phyloP scores from a whole-genome alignment of 2,113 vertebrate genomes.

The Stercorarius parasiticus region DNA sequence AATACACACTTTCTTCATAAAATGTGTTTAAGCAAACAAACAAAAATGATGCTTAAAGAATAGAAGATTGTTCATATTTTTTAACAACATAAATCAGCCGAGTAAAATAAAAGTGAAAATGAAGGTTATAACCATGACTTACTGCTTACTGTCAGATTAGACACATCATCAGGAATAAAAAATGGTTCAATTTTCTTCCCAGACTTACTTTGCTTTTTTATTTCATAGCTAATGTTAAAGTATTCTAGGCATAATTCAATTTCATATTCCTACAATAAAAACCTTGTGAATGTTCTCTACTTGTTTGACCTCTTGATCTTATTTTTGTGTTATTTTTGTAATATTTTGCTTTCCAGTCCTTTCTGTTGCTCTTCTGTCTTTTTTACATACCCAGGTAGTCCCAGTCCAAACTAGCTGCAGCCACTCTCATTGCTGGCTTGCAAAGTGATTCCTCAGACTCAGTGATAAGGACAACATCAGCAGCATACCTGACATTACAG shows the following conservation, averaged over 20 bases:
- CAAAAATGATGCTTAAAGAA: background rate
- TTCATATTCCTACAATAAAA: background rate
- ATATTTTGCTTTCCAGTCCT: background rate
- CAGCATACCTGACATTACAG: constrained; percentile 12
- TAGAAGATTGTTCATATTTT: background rate
- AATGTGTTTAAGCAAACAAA: background rate
- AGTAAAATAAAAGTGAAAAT: constrained; percentile 1
- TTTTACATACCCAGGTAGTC: background rate
- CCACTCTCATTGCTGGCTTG: background rate
- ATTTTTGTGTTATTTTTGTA: background rate
- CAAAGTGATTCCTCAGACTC: constrained; percentile 15
- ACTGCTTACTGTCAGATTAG: background rate
- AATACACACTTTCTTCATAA: background rate
- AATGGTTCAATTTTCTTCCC: background rate
- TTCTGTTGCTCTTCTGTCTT: background rate
- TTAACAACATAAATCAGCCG: background rate
- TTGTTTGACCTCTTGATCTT: background rate
- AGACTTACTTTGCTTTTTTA: background rate
- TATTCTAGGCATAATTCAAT: background rate
- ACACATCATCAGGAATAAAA: background rate
- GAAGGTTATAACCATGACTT: background rate
- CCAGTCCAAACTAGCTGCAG: background rate
- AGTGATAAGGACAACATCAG: constrained; percentile 17
- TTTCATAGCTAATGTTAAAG: background rate
- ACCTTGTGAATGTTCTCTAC: background rate